Conservation (phyloP, 2,797 vertebrate genomes). For the Manis crassicaudata region DNA sequence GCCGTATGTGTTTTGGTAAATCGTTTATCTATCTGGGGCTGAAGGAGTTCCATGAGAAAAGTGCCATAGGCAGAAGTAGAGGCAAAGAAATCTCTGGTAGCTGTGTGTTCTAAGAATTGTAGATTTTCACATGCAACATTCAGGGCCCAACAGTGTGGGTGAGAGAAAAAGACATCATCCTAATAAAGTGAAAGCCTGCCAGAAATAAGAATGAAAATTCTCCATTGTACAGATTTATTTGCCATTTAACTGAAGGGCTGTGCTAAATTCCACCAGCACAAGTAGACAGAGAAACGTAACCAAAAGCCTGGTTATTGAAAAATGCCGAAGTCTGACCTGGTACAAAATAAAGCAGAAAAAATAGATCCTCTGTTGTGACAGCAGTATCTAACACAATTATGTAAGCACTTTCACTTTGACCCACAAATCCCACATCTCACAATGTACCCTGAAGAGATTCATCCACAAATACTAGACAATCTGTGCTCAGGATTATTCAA, state of each 20-base stretch:
- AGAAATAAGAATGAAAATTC: not conserved
- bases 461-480: not conserved
- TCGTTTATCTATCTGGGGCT: not conserved
- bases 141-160: not conserved
- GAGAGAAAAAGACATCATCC: not conserved
- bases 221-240: not conserved
- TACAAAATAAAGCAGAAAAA: not conserved
- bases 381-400: not conserved
- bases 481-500: not conserved
- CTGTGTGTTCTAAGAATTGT: not conserved
- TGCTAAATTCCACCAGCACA: slow-evolving; percentile 8
- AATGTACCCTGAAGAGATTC: not conserved
- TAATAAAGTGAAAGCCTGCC: not conserved
- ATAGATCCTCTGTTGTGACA: not conserved
- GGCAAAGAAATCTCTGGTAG: not conserved
- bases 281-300: not conserved
- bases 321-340: not conserved
- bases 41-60: not conserved
- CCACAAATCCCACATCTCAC: not conserved
- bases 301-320: not conserved
- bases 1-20: not conserved
- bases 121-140: not conserved
- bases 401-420: not conserved
- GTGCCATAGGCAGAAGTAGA: not conserved
- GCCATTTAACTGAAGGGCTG: not conserved